Conservation (phyloP, 2,888 invertebrate species). For the Monochamus alternatus region DNA sequence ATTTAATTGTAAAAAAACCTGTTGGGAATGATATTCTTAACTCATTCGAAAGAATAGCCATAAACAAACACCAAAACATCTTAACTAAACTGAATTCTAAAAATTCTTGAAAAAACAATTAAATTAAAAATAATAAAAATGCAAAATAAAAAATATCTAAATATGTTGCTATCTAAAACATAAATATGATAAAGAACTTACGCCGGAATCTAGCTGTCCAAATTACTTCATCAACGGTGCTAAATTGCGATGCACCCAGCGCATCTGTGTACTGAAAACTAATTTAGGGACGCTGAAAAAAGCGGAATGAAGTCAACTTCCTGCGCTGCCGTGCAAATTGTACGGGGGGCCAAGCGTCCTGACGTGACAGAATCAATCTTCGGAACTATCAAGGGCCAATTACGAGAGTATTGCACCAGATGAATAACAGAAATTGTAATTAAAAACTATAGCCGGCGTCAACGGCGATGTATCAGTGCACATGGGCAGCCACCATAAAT, state of each 20-base stretch:
- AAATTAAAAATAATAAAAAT: too few relatives aligned
- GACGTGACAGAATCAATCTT: slow-evolving; percentile 22
- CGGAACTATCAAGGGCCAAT: slow-evolving; percentile 20
- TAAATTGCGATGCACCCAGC: slow-evolving; percentile 11
- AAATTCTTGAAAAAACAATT: too few relatives aligned
- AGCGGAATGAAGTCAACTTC: slow-evolving; percentile 11
- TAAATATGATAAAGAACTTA: neutral
- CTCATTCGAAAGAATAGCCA: too few relatives aligned
- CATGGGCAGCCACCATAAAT: slow-evolving; percentile 20
- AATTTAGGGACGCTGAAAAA: slow-evolving; percentile 21
- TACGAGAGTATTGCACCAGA: slow-evolving; percentile 32
- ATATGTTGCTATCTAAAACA: neutral
- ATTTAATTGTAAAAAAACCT: too few relatives aligned
- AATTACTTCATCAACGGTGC: slow-evolving; percentile 15
- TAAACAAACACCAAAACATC: too few relatives aligned
- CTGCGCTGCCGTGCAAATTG: slow-evolving; percentile 16
- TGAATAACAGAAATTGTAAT: slow-evolving; percentile 22
- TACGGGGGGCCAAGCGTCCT: slow-evolving; percentile 4
- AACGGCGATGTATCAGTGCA: slow-evolving; percentile 19
- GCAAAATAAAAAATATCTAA: too few relatives aligned
- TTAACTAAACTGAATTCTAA: too few relatives aligned
- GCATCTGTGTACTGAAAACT: slow-evolving; percentile 14
- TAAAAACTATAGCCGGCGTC: slow-evolving; percentile 16
- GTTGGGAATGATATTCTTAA: too few relatives aligned
- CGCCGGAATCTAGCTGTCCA: neutral